phyloP scores from a whole-genome alignment of 2,113 vertebrate species.

The Gobiocypris rarus region DNA sequence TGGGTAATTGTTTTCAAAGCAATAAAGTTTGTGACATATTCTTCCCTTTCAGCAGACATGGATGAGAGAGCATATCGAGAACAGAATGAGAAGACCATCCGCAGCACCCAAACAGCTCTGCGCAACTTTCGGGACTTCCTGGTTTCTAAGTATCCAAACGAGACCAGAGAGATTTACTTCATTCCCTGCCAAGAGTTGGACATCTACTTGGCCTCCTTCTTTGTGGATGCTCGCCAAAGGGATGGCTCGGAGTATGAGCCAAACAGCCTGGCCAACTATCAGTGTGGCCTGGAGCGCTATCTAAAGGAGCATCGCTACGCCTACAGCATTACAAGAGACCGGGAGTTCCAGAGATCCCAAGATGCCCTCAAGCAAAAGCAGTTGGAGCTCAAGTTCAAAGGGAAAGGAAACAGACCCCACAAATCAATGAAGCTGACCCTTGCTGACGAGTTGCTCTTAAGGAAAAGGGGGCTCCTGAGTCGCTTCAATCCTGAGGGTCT shows the following conservation, averaged over 20 bases:
- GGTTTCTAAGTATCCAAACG: slow-evolving; percentile 83
- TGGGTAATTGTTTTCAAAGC: slow-evolving; percentile 2
- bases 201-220: slow-evolving; percentile 85
- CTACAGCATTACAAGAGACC: slow-evolving; percentile 86
- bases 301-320: slow-evolving; percentile 84
- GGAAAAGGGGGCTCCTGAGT: slow-evolving; percentile 82
- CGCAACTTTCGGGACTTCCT: slow-evolving; percentile 87
- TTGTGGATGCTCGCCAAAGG: slow-evolving; percentile 85
- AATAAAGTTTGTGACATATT: not conserved
- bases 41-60: slow-evolving; percentile 69
- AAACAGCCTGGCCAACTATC: slow-evolving; percentile 87
- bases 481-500: slow-evolving; percentile 83
- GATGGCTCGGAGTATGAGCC: slow-evolving; percentile 87
- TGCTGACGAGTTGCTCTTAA: slow-evolving; percentile 83
- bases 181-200: slow-evolving; percentile 85
- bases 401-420: slow-evolving; percentile 87
- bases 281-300: slow-evolving; percentile 84
- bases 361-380: slow-evolving; percentile 87
- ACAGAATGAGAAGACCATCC: slow-evolving; percentile 88
- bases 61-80: slow-evolving; percentile 83
- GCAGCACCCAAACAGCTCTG: slow-evolving; percentile 84
- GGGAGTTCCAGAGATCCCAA: slow-evolving; percentile 85
- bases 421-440: slow-evolving; percentile 89
- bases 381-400: slow-evolving; percentile 80
- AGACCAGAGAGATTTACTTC: slow-evolving; percentile 82